Percentiles rank a stretch among this genome's conserved stretches.
These are phyloP conservation scores for Drosophila ezoana DNA, from an alignment of 2,888 invertebrate species.

Conservation along the genomic window DNA sequence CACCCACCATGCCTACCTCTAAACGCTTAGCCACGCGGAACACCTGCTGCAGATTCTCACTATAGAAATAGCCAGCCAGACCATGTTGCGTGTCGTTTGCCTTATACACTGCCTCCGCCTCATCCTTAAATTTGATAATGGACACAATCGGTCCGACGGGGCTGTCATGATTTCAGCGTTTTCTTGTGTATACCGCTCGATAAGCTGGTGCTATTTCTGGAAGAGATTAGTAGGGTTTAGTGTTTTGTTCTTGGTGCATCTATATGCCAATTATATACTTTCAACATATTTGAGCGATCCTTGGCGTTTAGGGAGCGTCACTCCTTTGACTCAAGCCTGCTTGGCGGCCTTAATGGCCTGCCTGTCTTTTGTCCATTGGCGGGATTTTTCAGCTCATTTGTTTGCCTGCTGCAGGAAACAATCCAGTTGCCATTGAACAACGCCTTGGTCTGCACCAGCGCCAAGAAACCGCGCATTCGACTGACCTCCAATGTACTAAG, in stretches of 20 bases:
- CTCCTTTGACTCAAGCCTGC: slow-evolving; percentile 87
- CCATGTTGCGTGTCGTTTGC: slow-evolving; percentile 87
- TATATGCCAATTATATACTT: slow-evolving; percentile 60
- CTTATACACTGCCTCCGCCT: no score
- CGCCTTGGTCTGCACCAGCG: no score
- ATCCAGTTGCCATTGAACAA: no score
- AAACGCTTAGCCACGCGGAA: slow-evolving; percentile 94
- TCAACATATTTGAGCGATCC: slow-evolving; percentile 87
- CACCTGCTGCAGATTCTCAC: slow-evolving; percentile 94
- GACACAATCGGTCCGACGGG: no score
- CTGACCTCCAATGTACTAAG: no score
- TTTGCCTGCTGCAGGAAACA: slow-evolving; percentile 87
- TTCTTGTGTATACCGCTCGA: slow-evolving; percentile 90
- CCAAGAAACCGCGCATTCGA: no score
- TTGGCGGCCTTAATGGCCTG: slow-evolving; percentile 91
- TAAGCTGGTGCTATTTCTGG: slow-evolving; percentile 91
- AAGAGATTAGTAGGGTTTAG: slow-evolving; percentile 62
- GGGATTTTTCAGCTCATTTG: slow-evolving; percentile 92
- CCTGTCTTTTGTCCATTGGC: slow-evolving; percentile 92
- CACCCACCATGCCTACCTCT: slow-evolving; percentile 97
- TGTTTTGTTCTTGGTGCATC: no score
- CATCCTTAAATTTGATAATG: no score
- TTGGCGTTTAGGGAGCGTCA: slow-evolving; percentile 94
- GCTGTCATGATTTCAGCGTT: slow-evolving; percentile 89
- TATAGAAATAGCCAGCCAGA: slow-evolving; percentile 91